Evolutionary conservation across 2,113 vertebrate genomes (phyloP).

Genomic region (Centropus bengalensis): DNA sequence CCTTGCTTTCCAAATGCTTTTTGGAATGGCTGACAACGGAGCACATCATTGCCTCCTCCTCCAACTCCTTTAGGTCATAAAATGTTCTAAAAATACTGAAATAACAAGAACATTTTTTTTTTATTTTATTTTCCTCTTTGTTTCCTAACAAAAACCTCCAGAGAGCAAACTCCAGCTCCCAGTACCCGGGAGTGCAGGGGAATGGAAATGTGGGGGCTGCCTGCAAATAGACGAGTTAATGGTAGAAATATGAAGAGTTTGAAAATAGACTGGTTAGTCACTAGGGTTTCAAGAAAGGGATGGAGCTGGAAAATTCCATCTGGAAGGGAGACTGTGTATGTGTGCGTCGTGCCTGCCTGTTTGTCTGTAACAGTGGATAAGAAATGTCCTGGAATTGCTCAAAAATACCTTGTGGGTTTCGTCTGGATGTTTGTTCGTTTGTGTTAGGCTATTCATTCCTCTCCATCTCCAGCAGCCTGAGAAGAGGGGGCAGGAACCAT

Average conservation of each 20-base stretch:
- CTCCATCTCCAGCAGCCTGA: conserved; percentile 48
- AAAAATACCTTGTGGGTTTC: conserved; percentile 67
- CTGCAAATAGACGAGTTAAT: conserved; percentile 47
- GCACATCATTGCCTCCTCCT: conserved; percentile 35
- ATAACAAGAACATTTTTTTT: conserved; percentile 8
- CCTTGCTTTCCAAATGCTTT: background rate
- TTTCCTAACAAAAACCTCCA: conserved; percentile 52
- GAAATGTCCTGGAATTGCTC: conserved; percentile 58
- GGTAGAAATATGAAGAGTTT: conserved; percentile 58
- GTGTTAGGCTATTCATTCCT: conserved; percentile 33
- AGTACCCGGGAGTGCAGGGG: conserved; percentile 30
- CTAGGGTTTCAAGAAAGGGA: conserved; percentile 49
- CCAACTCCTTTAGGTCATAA: conserved; percentile 46
- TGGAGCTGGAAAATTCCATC: conserved; percentile 69
- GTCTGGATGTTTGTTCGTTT: conserved; percentile 21
- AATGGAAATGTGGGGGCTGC: conserved; percentile 43
- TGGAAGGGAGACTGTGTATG: conserved; percentile 40
- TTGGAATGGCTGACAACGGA: conserved; percentile 2
- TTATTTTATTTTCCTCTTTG: conserved; percentile 61
- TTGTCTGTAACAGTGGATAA: conserved; percentile 67
- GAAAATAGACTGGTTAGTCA: conserved; percentile 56
- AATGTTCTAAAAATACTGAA: conserved; percentile 41
- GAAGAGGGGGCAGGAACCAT: conserved; percentile 45
- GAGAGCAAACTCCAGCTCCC: conserved; percentile 43
- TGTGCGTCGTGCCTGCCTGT: conserved; percentile 42